These are phyloP conservation scores for Callionymus lyra DNA, from an alignment of 2,113 vertebrate genomes.

Conservation along the genomic window DNA sequence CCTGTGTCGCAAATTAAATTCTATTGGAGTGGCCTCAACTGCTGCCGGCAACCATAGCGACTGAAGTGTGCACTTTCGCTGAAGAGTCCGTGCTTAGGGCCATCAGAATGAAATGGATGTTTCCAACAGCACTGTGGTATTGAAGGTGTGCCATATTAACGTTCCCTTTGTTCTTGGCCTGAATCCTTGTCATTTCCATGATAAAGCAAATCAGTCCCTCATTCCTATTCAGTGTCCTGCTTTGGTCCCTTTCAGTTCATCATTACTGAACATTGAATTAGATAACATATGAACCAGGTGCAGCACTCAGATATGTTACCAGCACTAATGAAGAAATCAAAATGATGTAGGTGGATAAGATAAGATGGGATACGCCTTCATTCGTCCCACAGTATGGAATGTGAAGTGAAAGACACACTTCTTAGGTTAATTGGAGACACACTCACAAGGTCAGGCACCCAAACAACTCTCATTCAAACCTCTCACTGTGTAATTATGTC, in stretches of 20 bases:
- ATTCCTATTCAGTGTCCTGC: slow-evolving; percentile 3
- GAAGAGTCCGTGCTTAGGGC: slow-evolving; percentile 13
- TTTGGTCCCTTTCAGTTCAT: too few relatives aligned
- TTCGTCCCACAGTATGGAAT: too few relatives aligned
- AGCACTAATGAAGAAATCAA: too few relatives aligned
- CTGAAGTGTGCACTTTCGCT: slow-evolving; percentile 31
- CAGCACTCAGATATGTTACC: too few relatives aligned
- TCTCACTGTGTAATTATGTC: slow-evolving; percentile 15
- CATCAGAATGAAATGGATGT: slow-evolving; percentile 19
- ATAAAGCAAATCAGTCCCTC: slow-evolving; percentile 22
- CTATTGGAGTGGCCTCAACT: background rate
- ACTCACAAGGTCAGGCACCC: background rate
- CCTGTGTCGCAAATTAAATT: background rate
- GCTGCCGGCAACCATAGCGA: slow-evolving; percentile 23
- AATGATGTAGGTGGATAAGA: too few relatives aligned
- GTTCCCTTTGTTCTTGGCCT: slow-evolving; percentile 15
- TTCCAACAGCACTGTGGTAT: slow-evolving; percentile 12
- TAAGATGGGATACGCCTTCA: too few relatives aligned
- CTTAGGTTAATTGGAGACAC: slow-evolving; percentile 1
- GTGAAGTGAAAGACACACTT: background rate
- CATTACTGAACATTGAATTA: too few relatives aligned
- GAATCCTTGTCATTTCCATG: slow-evolving; percentile 27
- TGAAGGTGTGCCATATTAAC: slow-evolving; percentile 20
- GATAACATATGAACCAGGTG: too few relatives aligned
- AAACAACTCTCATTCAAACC: too few relatives aligned